Base-by-base conservation (phyloP, 2,888 invertebrate genomes). In the Oithona nana region DNA sequence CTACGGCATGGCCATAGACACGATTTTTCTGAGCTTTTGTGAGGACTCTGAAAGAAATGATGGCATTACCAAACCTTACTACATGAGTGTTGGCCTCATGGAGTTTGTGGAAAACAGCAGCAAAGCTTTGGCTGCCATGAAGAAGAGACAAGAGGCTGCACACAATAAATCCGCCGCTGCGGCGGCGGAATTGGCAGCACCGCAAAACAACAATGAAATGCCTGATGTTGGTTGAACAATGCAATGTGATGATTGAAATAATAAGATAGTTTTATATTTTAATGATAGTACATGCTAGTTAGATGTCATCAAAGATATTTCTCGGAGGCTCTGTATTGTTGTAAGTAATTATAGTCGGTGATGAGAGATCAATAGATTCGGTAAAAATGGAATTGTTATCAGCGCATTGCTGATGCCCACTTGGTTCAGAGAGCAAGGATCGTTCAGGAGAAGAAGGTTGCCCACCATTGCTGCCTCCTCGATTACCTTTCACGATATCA, bases 1-100 rank as follows among this genome's bases (percentile, higher is more conserved):
- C 26, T 84, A 83, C 69, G 83, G 84, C 79, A 82, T 83, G 81
- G 75, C 79, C 1, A 82, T 83, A 50, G 82, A 82, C 68, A 80
- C 81, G 24, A 79, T 82, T 65, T 82, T 82, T 69, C 70, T 82
- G 56, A 82, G 82, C 68, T 83, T 82, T 71, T 82, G 82, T 67
- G 82, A 82, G 71, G 83, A 83, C 68, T 81, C 80, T 67, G 78
- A 79, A 64, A 71, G 75, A 64, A 82, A 83, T 68, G 82, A 83
- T 69, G 82, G 82, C 2, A 73, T 79, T 20, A 73, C 71, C 20
- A 75, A 73, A 64, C 81, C 81, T 0, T 83, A 82, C 68, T 82
- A 72, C 69, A 82, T 82, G 81, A 81, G 81, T 65, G 75, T 76
- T 65, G 80, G 79, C 58, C 71, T 83, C 8, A 82, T 82, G 81